Percentiles rank a stretch among this genome's conserved stretches.
Evolutionary conservation across 2,113 vertebrate genomes (phyloP).

Genomic region (Psettodes erumei): DNA sequence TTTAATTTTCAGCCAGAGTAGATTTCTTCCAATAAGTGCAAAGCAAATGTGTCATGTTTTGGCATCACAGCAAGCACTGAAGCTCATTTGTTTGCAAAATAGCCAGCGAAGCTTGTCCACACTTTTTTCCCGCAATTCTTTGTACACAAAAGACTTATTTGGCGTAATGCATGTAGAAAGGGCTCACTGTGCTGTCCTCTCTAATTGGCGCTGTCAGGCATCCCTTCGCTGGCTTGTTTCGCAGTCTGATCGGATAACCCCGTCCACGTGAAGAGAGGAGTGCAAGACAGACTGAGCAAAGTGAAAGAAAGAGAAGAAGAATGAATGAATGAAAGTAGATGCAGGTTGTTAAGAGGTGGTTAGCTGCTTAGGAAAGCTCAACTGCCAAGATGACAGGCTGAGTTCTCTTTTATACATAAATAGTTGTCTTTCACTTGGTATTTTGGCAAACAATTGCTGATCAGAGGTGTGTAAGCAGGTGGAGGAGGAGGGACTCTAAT

Average conservation of each 20-base stretch:
- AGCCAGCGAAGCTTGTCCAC: conserved; percentile 23
- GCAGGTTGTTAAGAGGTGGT: conserved; percentile 54
- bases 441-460: conserved; percentile 79
- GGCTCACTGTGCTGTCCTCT: conserved; percentile 58
- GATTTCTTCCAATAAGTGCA: neutral
- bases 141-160: conserved; percentile 59
- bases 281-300: conserved; percentile 50
- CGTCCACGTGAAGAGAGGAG: conserved; percentile 64
- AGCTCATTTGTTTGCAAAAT: conserved; percentile 52
- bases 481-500: conserved; percentile 74
- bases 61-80: conserved; percentile 13
- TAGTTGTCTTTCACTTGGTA: conserved; percentile 77
- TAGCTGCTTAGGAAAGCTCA: conserved; percentile 72
- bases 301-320: neutral
- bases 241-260: conserved; percentile 70
- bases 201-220: conserved; percentile 74
- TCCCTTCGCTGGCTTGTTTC: conserved; percentile 62
- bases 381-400: conserved; percentile 62
- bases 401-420: conserved; percentile 74
- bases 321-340: conserved; percentile 38
- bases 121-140: conserved; percentile 11
- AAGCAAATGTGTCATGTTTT: conserved; percentile 40
- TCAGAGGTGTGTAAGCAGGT: conserved; percentile 76
- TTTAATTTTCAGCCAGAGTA: conserved; percentile 12
- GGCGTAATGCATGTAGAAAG: conserved; percentile 52